Evolutionary conservation across 2,113 vertebrate genomes (phyloP).

Genomic region (Mixornis gularis): DNA sequence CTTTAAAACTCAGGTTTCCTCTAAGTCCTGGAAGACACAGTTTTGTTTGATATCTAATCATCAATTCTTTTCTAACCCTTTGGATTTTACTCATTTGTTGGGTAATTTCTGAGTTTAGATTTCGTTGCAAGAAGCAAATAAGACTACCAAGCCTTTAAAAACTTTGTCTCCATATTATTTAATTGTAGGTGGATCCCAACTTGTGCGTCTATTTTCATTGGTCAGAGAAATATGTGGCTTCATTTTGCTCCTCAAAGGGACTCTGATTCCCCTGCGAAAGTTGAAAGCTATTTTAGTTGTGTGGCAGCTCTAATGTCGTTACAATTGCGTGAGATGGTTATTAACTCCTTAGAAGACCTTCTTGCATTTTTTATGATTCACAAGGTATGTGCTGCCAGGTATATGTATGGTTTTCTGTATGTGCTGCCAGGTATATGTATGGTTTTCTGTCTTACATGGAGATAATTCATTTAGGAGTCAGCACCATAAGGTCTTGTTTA

Average conservation of each 20-base stretch:
- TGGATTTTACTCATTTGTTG: not conserved
- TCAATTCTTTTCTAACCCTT: not conserved
- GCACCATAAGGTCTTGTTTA: not conserved
- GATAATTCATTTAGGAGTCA: not conserved
- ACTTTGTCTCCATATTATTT: not conserved
- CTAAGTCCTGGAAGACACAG: not conserved
- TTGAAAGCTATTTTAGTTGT: constrained; percentile 81
- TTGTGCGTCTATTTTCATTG: constrained; percentile 77
- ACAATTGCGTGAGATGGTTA: constrained; percentile 83
- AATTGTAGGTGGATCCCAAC: constrained; percentile 83
- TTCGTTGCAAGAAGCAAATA: not conserved
- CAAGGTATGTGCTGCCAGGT: constrained; percentile 69
- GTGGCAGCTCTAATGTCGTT: constrained; percentile 84
- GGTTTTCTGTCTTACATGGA: not conserved
- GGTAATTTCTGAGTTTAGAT: not conserved
- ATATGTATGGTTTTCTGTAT: not conserved
- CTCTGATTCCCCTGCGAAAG: constrained; percentile 42
- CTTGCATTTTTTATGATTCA: constrained; percentile 80
- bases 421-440: not conserved
- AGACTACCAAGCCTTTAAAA: not conserved
- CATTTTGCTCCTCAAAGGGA: constrained; percentile 70
- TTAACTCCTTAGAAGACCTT: constrained; percentile 82
- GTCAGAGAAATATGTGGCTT: constrained; percentile 72
- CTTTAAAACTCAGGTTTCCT: not conserved
- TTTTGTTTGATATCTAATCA: not conserved